These are phyloP conservation scores for Chrysina gloriosa DNA, from an alignment of 2,888 invertebrate species.

Conservation along the genomic window DNA sequence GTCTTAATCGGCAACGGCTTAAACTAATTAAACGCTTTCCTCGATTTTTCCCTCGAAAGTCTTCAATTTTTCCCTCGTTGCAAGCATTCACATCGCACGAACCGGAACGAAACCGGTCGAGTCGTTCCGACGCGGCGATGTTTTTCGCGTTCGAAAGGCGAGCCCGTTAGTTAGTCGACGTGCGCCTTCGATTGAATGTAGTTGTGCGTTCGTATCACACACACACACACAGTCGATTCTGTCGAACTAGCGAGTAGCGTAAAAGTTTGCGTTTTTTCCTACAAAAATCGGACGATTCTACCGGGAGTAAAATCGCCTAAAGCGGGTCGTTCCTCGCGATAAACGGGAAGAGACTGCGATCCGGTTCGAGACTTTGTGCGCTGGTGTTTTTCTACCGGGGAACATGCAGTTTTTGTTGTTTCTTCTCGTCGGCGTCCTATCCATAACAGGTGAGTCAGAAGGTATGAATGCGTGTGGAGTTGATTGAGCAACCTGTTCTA, in stretches of 20 bases:
- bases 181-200: conserved; percentile 9
- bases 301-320: too few relatives aligned
- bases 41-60: neutral
- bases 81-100: neutral
- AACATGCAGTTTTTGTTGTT: conserved; percentile 22
- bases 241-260: too few relatives aligned
- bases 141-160: neutral
- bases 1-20: too few relatives aligned
- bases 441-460: conserved; percentile 31
- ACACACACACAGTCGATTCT: neutral
- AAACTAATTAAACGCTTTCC: too few relatives aligned
- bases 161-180: conserved; percentile 21
- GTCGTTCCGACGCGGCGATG: neutral
- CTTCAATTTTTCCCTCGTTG: neutral
- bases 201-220: neutral
- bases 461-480: conserved; percentile 20
- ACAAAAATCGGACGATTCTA: too few relatives aligned
- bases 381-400: conserved; percentile 7
- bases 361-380: neutral
- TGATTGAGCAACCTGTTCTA: conserved; percentile 29
- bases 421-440: conserved; percentile 22
- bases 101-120: conserved; percentile 19
- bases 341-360: neutral
- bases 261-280: neutral
- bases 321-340: neutral